Evolutionary conservation across 1,140 invertebrate species (phyloP).

Genomic region (Penaeus chinensis): DNA sequence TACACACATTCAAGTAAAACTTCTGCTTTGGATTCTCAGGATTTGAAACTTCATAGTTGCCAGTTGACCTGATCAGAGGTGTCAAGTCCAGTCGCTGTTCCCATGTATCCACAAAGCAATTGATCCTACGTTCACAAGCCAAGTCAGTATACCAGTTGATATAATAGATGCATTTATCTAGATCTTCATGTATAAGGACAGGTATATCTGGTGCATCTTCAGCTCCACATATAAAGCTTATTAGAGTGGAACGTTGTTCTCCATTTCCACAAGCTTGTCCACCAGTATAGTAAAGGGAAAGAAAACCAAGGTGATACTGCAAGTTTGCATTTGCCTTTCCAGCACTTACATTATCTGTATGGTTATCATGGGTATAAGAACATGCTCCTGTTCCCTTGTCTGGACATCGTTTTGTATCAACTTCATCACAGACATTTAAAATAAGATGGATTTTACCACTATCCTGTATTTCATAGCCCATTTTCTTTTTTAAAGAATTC

Average conservation of each 20-base stretch:
- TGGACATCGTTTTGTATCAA: slow-evolving; percentile 44
- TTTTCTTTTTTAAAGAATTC: slow-evolving; percentile 47
- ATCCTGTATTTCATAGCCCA: slow-evolving; percentile 34
- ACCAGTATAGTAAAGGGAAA: slow-evolving; percentile 56
- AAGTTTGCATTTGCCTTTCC: slow-evolving; percentile 54
- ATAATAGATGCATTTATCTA: slow-evolving; percentile 50
- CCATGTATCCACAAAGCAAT: slow-evolving; percentile 57
- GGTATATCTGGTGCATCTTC: slow-evolving; percentile 43
- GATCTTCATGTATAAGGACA: slow-evolving; percentile 54
- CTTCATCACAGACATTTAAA: slow-evolving; percentile 55
- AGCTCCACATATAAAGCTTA: slow-evolving; percentile 61
- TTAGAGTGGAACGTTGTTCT: slow-evolving; percentile 42
- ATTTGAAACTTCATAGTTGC: slow-evolving; percentile 56
- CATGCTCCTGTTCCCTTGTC: slow-evolving; percentile 30
- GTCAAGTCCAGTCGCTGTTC: slow-evolving; percentile 50
- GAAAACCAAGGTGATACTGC: slow-evolving; percentile 40
- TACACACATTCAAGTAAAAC: slow-evolving; percentile 62
- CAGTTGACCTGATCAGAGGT: slow-evolving; percentile 41
- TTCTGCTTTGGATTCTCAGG: slow-evolving; percentile 47
- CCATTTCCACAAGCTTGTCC: slow-evolving; percentile 52
- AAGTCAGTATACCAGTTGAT: slow-evolving; percentile 61
- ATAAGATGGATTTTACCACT: slow-evolving; percentile 13
- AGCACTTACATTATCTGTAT: slow-evolving; percentile 37
- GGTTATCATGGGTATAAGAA: slow-evolving; percentile 16
- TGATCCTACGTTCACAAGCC: slow-evolving; percentile 56